Base-by-base conservation (phyloP, 2,888 invertebrate genomes). In the Andricus quercusramuli region DNA sequence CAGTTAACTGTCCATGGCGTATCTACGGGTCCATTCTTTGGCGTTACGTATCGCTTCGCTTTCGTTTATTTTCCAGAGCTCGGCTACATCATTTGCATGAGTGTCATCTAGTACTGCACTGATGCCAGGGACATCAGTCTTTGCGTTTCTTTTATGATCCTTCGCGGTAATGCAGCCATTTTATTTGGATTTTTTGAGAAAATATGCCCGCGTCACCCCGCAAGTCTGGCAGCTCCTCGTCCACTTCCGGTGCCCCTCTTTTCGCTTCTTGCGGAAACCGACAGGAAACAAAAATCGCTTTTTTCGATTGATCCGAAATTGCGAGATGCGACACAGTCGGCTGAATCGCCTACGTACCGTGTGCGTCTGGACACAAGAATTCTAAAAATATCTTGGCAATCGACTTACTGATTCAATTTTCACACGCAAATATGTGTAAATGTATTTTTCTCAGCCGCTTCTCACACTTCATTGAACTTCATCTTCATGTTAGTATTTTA, bases 51-150 rank as follows among this genome's bases (percentile, higher is more conserved):
- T 99, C 90, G 99, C 99, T 94, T 99, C 98, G 88, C 96, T 97
- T 95, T 99, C 99, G 94, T 99, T 99, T 89, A 97, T 96, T 95
- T 99, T 99, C 99, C 99, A 99, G 92, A 99, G 95, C 94, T 99
- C 99, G 84, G 99, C 99, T 89, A 99, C 99, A 94, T 99, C 99
- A 94, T 99, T 99, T 85, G 98, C 99, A 94, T 99, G 99, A 88
- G 95, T 96, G 91, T 99, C 99, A 93, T 99, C 99, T 86, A 99
- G 99, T 88, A 97, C 96, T 85, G 99, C 99, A 93, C 97, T 97
- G 89, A 99, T 99, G 86, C 99, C 99, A 87, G 99, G 99, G 92
- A 99, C 96, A 98, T 97, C 94, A 99, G 94, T 93, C 99, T 96
- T 94, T 99, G 98, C 89, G 99, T 99, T 96, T 99, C 99, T 96